Evolutionary conservation across 2,797 vertebrate genomes (phyloP).

Genomic region (Eulemur albifrons): DNA sequence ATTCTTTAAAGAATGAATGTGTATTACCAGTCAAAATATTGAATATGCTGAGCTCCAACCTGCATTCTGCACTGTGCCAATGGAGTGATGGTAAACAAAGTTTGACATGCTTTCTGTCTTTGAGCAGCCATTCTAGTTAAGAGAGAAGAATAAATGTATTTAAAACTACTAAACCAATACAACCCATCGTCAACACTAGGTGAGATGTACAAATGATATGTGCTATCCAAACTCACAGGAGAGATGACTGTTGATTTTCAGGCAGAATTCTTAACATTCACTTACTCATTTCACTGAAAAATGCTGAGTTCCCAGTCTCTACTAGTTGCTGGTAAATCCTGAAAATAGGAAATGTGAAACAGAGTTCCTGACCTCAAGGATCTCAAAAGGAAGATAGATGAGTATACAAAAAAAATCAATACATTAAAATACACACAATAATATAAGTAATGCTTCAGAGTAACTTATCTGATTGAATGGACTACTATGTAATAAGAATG

Average conservation of each 20-base stretch:
- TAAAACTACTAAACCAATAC: not conserved
- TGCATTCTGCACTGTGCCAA: not conserved
- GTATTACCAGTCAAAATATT: not conserved
- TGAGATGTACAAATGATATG: not conserved
- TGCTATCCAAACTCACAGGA: not conserved
- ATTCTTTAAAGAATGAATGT: not conserved
- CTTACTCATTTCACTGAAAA: not conserved
- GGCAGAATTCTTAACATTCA: not conserved
- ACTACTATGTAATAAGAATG: not conserved
- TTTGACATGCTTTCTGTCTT: not conserved
- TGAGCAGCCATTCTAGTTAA: not conserved
- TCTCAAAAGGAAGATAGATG: not conserved
- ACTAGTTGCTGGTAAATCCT: not conserved
- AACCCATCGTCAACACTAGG: not conserved
- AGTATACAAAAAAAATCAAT: not conserved
- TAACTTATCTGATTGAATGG: not conserved
- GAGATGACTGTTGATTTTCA: not conserved
- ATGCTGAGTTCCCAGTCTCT: not conserved
- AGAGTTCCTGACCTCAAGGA: not conserved
- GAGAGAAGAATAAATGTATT: not conserved
- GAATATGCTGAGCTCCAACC: not conserved
- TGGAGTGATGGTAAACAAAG: not conserved
- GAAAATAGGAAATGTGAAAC: conserved; percentile 19
- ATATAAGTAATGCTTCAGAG: not conserved
- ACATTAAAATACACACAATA: not conserved